Conservation (phyloP, 1,140 invertebrate genomes). For the Zaprionus lachaisei region DNA sequence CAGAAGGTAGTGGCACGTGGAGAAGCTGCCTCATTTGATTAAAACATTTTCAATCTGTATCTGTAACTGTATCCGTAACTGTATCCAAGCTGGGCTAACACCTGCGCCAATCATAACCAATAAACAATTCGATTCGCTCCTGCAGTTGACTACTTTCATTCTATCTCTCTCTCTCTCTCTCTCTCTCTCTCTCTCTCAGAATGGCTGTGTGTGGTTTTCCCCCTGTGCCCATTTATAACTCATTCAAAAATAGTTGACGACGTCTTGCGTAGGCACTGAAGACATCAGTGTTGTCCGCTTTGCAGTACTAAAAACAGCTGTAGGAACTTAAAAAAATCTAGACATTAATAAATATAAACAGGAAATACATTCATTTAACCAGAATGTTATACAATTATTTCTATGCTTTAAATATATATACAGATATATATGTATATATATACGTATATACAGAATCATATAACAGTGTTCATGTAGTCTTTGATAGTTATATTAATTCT, state of each 20-base stretch:
- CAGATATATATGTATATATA: too few relatives aligned
- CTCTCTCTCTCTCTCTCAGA: background rate
- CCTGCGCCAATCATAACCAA: background rate
- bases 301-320: background rate
- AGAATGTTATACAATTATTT: too few relatives aligned
- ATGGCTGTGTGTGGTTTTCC: background rate
- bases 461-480: too few relatives aligned
- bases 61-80: background rate
- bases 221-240: constrained; percentile 36
- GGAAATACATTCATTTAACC: too few relatives aligned
- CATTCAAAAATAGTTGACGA: constrained; percentile 43
- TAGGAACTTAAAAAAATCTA: background rate
- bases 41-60: too few relatives aligned
- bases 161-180: background rate
- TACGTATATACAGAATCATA: too few relatives aligned
- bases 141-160: background rate
- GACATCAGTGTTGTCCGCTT: background rate
- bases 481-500: too few relatives aligned
- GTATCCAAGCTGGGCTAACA: background rate
- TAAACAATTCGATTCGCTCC: constrained; percentile 2
- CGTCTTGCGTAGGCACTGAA: constrained; percentile 5
- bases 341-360: too few relatives aligned
- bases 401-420: too few relatives aligned
- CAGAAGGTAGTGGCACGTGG: background rate
- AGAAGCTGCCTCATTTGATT: background rate